Conservation (phyloP, 1,140 invertebrate species). For the Megalopta genalis region DNA sequence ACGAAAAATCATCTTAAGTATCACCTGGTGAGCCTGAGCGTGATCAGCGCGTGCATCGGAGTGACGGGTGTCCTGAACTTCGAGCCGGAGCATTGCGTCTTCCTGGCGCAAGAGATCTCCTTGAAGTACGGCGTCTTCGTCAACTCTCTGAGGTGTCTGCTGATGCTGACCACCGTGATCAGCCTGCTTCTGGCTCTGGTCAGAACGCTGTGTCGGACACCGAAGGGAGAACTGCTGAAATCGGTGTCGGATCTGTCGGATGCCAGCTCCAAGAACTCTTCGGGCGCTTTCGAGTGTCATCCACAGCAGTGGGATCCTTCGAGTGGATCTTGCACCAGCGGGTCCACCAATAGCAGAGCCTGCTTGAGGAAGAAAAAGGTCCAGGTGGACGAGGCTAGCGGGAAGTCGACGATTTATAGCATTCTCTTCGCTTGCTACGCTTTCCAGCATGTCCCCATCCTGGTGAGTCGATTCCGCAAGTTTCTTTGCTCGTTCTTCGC, state of each 20-base stretch:
- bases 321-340: constrained; percentile 74
- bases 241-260: constrained; percentile 75
- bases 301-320: constrained; percentile 75
- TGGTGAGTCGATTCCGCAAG: constrained; percentile 74
- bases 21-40: constrained; percentile 80
- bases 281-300: constrained; percentile 73
- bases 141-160: constrained; percentile 75
- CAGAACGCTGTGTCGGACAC: constrained; percentile 69
- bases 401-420: constrained; percentile 78
- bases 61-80: constrained; percentile 77
- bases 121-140: constrained; percentile 80
- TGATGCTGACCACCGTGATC: constrained; percentile 70
- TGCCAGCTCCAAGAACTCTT: constrained; percentile 75
- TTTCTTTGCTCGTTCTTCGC: not conserved
- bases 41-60: constrained; percentile 79
- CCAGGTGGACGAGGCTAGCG: constrained; percentile 69
- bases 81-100: constrained; percentile 76
- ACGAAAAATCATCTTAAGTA: constrained; percentile 81
- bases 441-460: constrained; percentile 79
- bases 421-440: constrained; percentile 79
- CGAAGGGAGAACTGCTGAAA: constrained; percentile 73
- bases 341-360: constrained; percentile 76
- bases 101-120: constrained; percentile 79
- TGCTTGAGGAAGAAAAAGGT: constrained; percentile 70
- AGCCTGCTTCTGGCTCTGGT: constrained; percentile 66